A percentile compares a stretch with the other conserved stretches of the same genome.
Evolutionary conservation across 1,140 invertebrate species (phyloP).

Genomic region (Cardiocondyla obscurior): DNA sequence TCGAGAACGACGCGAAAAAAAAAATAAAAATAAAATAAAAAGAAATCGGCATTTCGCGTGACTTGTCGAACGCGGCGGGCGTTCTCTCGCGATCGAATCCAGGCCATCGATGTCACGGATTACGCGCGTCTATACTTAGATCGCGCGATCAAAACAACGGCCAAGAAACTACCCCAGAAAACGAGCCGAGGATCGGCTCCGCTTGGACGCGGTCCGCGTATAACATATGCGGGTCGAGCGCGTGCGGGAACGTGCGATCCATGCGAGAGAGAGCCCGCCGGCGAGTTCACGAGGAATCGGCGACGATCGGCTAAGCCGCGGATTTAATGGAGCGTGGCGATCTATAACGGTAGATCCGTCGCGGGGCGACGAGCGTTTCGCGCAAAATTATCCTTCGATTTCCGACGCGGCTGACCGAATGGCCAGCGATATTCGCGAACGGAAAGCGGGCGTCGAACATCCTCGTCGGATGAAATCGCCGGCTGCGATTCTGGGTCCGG

Average conservation of each 20-base stretch:
- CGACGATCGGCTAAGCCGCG: conserved; percentile 48
- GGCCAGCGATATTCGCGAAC: neutral
- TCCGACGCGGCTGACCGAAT: neutral
- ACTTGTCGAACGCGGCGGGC: neutral
- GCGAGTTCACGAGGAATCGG: conserved; percentile 43
- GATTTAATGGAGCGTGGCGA: conserved; percentile 59
- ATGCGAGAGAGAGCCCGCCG: conserved; percentile 30
- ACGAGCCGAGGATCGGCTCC: conserved; percentile 17
- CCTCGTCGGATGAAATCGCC: neutral
- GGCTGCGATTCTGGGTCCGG: neutral
- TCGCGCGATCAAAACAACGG: conserved; percentile 47
- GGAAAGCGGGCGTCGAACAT: neutral
- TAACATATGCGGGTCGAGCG: conserved; percentile 53
- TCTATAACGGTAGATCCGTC: conserved; percentile 64
- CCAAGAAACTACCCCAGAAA: conserved; percentile 30
- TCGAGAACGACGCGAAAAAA: neutral
- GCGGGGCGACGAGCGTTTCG: neutral
- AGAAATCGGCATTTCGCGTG: no score
- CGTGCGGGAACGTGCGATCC: conserved; percentile 35
- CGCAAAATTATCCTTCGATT: neutral
- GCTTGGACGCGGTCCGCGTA: conserved; percentile 10
- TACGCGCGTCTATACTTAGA: conserved; percentile 48
- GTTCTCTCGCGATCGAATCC: conserved; percentile 49
- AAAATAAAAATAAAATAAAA: neutral
- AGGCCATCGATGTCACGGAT: conserved; percentile 43